Evolutionary conservation across 2,888 invertebrate species (phyloP), one percentile per base, ranked within the genome.

Genomic region (Oscheius onirici): DNA sequence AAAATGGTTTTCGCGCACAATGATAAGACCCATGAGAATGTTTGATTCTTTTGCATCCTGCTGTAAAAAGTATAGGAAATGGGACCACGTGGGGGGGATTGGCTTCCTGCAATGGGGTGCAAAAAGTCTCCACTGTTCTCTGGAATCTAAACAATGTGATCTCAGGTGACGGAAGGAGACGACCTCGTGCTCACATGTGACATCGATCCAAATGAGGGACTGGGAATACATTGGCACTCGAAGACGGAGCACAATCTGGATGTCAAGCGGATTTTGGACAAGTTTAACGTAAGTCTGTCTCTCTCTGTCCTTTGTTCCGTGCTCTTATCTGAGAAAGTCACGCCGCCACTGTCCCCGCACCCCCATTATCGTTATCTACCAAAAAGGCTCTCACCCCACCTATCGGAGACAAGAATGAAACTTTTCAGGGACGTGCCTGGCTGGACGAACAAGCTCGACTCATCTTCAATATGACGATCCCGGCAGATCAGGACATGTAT

Each of bases 221-320:
- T 67, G 5, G 79, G 79, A 0, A 71, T 79, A n/a, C 73, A 79
- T 61, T 79, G 79, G 79, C 70, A 70, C 44, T 51, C 70, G 13
- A 57, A 70, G 22, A 20, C 28, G 41, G 28, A 49, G 20, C 71
- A 69, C 26, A 71, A 71, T 24, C 57, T 75, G 22, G 66, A 34
- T 46, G 40, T 52, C 22, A 71, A 71, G 13, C 44, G 63, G 2
- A 55, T 79, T 15, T 70, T 68, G 24, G 55, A 72, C 5, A 65
- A 52, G 5, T 67, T 58, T 17, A 24, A 72, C 20, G 68, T 72
- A 13, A 41, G 28, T 70, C 40, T 28, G 20, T 76, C 66, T 65
- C 34, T 34, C 34, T 77, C 72, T 49, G 77, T 72, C 40, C 72
- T 72, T 8, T 34, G 34, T 58, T 15, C 20, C 52, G 52, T 22